These are phyloP conservation scores for Ursus arctos DNA, from an alignment of 2,113 vertebrate genomes.

Conservation along the genomic window DNA sequence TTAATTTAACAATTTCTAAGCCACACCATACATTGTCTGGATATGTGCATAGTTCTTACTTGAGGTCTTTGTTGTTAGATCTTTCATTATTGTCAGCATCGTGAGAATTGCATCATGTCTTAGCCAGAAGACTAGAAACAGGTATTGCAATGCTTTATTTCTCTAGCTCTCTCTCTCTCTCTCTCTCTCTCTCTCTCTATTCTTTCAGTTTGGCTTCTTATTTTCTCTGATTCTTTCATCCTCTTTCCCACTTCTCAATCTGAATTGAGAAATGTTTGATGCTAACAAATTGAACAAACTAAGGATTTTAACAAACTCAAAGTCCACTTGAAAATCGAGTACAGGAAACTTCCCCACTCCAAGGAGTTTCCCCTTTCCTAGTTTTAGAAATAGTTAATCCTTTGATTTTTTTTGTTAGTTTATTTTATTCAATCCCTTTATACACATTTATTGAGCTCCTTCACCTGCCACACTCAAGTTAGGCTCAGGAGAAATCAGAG, in stretches of 20 bases:
- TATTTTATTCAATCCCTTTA: neutral
- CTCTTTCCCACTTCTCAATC: neutral
- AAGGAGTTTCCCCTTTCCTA: neutral
- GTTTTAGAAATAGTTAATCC: neutral
- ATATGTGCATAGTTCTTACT: neutral
- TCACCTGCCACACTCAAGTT: neutral
- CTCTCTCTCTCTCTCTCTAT: neutral
- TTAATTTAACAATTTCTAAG: conserved; percentile 33
- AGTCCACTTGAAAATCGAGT: neutral
- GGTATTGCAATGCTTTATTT: neutral
- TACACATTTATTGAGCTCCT: neutral
- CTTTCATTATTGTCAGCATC: neutral
- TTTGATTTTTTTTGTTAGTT: neutral
- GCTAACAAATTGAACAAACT: neutral
- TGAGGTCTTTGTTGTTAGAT: neutral
- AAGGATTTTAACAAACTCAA: neutral
- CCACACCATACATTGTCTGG: neutral
- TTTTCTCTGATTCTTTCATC: neutral
- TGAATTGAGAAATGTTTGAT: neutral
- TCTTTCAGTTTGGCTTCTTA: neutral
- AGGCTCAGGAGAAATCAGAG: neutral
- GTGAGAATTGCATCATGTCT: neutral
- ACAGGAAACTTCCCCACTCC: neutral
- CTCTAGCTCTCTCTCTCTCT: neutral
- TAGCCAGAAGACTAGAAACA: neutral